Base-by-base conservation (phyloP, 1,140 invertebrate genomes). In the Bombus polaris region DNA sequence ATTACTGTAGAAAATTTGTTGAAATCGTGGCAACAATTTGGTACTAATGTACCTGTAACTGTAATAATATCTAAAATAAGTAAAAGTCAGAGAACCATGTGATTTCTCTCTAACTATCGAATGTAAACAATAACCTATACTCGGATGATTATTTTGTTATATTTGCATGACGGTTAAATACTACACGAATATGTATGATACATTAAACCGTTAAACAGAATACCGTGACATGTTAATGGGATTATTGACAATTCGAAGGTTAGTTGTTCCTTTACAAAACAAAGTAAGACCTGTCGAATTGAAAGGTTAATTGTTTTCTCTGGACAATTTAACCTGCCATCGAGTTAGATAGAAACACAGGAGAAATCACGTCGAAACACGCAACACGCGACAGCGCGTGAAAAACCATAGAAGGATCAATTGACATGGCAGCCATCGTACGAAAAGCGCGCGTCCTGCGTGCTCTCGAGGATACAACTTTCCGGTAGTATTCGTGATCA, bases 391-490 rank as follows among this genome's bases (percentile, higher is more conserved):
- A 66, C 1, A 62, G 65, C 59, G 35, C 35, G 81, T 57, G 85
- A 42, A 87, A 57, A 81, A 73, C 9, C 62, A 72, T 44, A 59
- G 22, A 66, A 72, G 73, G 68, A 88, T 78, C 91, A 83, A 92
- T 93, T 94, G 91, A 94, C 89, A 94, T 91, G 94, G 93, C 94
- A 93, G 94, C 94, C 93, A 94, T 94, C 81, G 81, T 89, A 92
- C 86, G 91, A 94, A 94, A 94, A 94, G 94, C 94, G 93, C 94
- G 94, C 94, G 94, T 94, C 92, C 91, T 94, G 88, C 90, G 89
- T 91, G 80, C 79, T 59, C 77, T 59, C 77, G 72, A 80, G 81
- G 42, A 79, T 62, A 70, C 71, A 87, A 83, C 77, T 87, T 87
- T 88, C 85, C 82, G 35, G 47, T 78, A 74, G 47, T 73, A 72